Evolutionary conservation across 2,888 invertebrate genomes (phyloP), one percentile per base, ranked within the genome.

Genomic region (Melinaea marsaeus): DNA sequence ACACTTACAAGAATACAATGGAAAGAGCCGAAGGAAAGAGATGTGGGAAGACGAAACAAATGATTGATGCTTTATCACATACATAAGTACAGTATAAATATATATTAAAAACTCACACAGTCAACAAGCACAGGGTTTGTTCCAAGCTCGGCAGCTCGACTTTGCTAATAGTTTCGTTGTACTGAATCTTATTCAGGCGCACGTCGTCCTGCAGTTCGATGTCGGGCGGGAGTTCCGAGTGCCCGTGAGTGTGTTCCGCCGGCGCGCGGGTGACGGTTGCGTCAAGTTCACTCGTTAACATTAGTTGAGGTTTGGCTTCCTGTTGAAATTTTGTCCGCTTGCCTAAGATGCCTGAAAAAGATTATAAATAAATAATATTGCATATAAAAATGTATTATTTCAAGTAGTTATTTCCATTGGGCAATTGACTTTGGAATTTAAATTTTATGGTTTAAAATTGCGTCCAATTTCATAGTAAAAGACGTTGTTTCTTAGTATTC

Each of bases 301-400:
- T 93, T 13, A 99, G 90, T 79, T 99, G 99, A 0, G 99, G 94
- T 57, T 97, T 84, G 45, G 95, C 92, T 55, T 94, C 94, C 72
- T 94, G 92, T 81, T 99, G 99, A 79, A 94, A 97, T 75, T 95
- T 95, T 7, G 99, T 99, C 68, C 99, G 92, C 79, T 96, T 95
- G 0, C 99, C 99, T 71, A 99, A 85, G 46, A 95, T 93, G 71
- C 97, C 96, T 89, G 66, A 54, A 65, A 75, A 11, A 32, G 22
- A 42, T 5, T 57, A 56, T 37, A n/a, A 62, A 65, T 60, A 51
- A 2, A 56, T 46, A 13, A 13, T 56, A 33, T 54, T 34, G 46
- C 37, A 22, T 42, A 9, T 9, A 42, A 11, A 9, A 9, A 2
- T 7, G 9, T 7, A 9, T 9, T 9, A 42, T 42, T 42, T 42